Evolutionary conservation across 1,140 invertebrate genomes (phyloP).

Genomic region (Drosophila grimshawi): DNA sequence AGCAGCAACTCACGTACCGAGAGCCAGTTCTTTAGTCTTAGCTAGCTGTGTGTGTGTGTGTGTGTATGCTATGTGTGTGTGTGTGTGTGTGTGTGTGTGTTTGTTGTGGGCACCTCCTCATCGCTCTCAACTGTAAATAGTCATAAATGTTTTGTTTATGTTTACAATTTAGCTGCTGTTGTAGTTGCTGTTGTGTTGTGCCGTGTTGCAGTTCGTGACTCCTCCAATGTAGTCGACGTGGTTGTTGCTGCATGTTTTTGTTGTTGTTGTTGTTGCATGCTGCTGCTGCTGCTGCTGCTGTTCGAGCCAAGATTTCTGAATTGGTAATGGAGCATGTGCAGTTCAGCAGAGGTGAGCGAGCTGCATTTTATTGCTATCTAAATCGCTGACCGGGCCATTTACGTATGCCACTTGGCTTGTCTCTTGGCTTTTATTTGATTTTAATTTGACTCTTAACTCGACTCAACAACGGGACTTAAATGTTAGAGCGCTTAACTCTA

Average conservation of each 20-base stretch:
- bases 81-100: constrained; percentile 44
- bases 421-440: constrained; percentile 72
- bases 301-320: constrained; percentile 74
- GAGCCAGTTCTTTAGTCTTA: constrained; percentile 30
- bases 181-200: constrained; percentile 43
- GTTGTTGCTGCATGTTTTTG: constrained; percentile 63
- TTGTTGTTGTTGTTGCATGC: constrained; percentile 14
- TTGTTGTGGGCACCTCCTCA: constrained; percentile 40
- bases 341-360: constrained; percentile 70
- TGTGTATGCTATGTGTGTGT: constrained; percentile 26
- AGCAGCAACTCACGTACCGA: constrained; percentile 64
- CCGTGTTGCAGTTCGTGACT: constrained; percentile 71
- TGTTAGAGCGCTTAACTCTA: constrained; percentile 51
- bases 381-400: constrained; percentile 72
- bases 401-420: constrained; percentile 53
- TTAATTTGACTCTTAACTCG: constrained; percentile 66
- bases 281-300: constrained; percentile 48
- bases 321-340: constrained; percentile 81
- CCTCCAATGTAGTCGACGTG: constrained; percentile 79
- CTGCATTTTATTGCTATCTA: constrained; percentile 81
- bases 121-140: constrained; percentile 78
- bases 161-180: constrained; percentile 80
- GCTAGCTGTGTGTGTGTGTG: constrained; percentile 11
- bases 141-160: constrained; percentile 83
- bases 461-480: constrained; percentile 52